These are phyloP conservation scores for Myodes glareolus DNA, from an alignment of 2,113 vertebrate genomes.

Conservation along the genomic window DNA sequence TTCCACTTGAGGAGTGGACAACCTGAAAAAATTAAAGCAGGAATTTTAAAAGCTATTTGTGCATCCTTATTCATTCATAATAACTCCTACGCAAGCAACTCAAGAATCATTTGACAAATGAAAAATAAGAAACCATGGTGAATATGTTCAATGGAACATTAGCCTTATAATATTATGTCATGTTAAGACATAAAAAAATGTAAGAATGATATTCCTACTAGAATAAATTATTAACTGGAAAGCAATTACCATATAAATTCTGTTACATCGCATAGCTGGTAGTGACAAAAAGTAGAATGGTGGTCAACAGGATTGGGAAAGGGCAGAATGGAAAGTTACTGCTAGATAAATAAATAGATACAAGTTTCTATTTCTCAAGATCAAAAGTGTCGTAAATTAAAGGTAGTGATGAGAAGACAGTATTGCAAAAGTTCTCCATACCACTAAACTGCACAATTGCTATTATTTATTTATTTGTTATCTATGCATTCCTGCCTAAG, in stretches of 20 bases:
- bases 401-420: not conserved
- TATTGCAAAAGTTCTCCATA: not conserved
- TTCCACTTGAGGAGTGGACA: not conserved
- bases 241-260: not conserved
- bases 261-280: not conserved
- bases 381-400: not conserved
- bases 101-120: not conserved
- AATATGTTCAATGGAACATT: not conserved
- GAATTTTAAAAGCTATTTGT: not conserved
- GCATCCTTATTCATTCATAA: not conserved
- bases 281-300: not conserved
- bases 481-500: not conserved
- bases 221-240: not conserved
- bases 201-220: not conserved
- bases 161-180: not conserved
- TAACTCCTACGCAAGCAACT: not conserved
- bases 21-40: not conserved
- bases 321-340: not conserved
- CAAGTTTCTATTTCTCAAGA: not conserved
- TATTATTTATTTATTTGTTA: not conserved
- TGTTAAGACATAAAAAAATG: not conserved
- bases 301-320: not conserved
- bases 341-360: not conserved
- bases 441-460: not conserved
- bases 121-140: not conserved